Base-by-base conservation (phyloP, 2,888 invertebrate species). In the Drosophila pseudotakahashii region DNA sequence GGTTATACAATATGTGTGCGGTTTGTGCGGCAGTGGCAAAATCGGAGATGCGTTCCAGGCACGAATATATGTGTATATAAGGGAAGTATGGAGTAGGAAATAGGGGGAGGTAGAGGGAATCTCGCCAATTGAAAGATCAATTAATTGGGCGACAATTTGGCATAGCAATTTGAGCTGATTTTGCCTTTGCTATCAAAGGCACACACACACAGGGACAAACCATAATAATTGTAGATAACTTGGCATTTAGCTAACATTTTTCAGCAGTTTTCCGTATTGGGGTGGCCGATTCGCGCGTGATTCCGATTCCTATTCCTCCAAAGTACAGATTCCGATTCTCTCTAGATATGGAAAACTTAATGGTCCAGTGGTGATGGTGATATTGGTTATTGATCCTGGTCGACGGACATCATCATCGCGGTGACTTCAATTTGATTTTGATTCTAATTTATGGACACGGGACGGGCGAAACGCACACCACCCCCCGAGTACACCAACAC, bases 151-250 rank as follows among this genome's bases (percentile, higher is more conserved):
- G 54, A 53, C 67, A 45, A 64, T 66, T 64, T 67, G 53, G 54
- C 68, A 66, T 66, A 47, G 54, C 66, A 53, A 47, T 47, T 47
- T 23, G 23, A 64, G 19, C 36, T 44, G 50, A 64, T 64, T 60
- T 60, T 48, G 55, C 45, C 32, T 59, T 41, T 48, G 63, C 62
- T 52, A 70, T 69, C 59, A 59, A 57, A 32, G 48, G 26, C 50
- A 67, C 52, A 64, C 54, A 14, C 51, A 44, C 45, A 69, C 69
- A 55, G 45, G 42, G 62, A 45, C 69, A 78, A 70, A 64, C 75
- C 79, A 88, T 63, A 85, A 78, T 88, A 82, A 85, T 82, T 79
- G 74, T 77, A 88, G 88, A 85, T 88, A 85, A 82, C 76, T 85
- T 76, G 68, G 82, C 62, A 73, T 85, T 79, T 88, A 73, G 83